phyloP scores from a whole-genome alignment of 2,797 vertebrate genomes.

The Morelia viridis region DNA sequence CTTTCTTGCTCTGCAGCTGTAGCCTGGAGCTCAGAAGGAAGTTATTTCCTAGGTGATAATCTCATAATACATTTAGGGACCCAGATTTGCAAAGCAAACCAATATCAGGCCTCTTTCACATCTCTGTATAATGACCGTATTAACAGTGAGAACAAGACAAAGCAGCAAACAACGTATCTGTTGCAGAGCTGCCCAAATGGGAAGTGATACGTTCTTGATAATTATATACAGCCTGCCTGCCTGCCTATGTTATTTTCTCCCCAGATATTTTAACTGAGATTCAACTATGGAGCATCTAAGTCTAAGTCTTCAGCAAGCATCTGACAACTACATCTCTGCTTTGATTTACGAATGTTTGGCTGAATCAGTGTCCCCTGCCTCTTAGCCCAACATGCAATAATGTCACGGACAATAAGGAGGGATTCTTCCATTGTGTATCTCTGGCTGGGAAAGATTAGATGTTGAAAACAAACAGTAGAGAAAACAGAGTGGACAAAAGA shows the following conservation, averaged over 20 bases:
- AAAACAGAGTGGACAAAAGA: neutral
- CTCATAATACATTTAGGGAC: conserved; percentile 33
- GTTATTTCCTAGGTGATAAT: conserved; percentile 18
- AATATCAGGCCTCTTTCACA: conserved; percentile 25
- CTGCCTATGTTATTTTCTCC: neutral
- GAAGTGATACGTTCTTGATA: neutral
- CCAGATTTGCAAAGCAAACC: conserved; percentile 31
- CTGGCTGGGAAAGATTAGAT: neutral
- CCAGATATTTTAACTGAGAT: neutral
- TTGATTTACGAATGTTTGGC: neutral
- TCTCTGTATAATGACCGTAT: conserved; percentile 16
- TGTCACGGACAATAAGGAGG: neutral
- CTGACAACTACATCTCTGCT: neutral
- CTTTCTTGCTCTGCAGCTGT: conserved; percentile 17
- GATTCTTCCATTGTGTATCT: neutral
- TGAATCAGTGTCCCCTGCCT: neutral
- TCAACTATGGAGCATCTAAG: neutral
- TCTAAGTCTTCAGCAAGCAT: neutral
- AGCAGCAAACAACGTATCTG: conserved; percentile 29
- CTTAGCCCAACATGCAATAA: neutral
- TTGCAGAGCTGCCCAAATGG: conserved; percentile 23
- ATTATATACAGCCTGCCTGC: neutral
- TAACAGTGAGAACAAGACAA: conserved; percentile 49
- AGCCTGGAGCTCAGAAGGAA: conserved; percentile 40
- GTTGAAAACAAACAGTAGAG: neutral